These are phyloP conservation scores for Marasmarcha lunaedactyla DNA, from an alignment of 2,888 invertebrate genomes.

Conservation along the genomic window DNA sequence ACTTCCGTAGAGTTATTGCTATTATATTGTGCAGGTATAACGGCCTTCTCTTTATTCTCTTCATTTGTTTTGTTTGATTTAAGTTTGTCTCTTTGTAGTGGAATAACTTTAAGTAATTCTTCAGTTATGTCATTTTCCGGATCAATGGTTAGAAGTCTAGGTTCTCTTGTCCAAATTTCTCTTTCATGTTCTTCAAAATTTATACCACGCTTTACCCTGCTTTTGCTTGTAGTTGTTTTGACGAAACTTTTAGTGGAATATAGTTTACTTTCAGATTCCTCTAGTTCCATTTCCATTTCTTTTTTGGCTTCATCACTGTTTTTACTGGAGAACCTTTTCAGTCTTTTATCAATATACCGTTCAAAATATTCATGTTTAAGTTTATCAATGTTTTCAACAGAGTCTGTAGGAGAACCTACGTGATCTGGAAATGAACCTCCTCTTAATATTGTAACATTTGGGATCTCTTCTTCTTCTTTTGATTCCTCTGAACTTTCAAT, in stretches of 20 bases:
- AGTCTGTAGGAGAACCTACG: constrained; percentile 17
- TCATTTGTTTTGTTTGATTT: not conserved
- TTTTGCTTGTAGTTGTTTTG: constrained; percentile 21
- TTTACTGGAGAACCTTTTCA: constrained; percentile 47
- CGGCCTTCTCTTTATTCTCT: constrained; percentile 33
- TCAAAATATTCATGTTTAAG: constrained; percentile 60
- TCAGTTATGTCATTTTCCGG: constrained; percentile 28
- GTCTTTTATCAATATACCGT: constrained; percentile 49
- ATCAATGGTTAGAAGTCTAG: constrained; percentile 22
- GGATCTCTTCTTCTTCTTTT: constrained; percentile 34
- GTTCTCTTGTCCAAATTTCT: constrained; percentile 29
- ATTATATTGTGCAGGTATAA: constrained; percentile 43
- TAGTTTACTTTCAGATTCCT: constrained; percentile 27
- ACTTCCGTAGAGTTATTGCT: constrained; percentile 54
- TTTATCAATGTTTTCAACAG: constrained; percentile 40
- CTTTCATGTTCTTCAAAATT: constrained; percentile 33
- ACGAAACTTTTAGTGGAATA: constrained; percentile 24
- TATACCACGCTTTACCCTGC: constrained; percentile 35
- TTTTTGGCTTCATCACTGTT: constrained; percentile 29
- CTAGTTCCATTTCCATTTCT: constrained; percentile 30
- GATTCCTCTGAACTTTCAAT: constrained; percentile 19
- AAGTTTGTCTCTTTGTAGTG: constrained; percentile 20
- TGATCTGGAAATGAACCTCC: constrained; percentile 49
- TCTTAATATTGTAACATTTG: constrained; percentile 51
- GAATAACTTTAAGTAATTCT: constrained; percentile 46